Percentiles rank a stretch among this genome's conserved stretches.
Evolutionary conservation across 2,888 invertebrate species (phyloP).

Genomic region (Noctua janthe): DNA sequence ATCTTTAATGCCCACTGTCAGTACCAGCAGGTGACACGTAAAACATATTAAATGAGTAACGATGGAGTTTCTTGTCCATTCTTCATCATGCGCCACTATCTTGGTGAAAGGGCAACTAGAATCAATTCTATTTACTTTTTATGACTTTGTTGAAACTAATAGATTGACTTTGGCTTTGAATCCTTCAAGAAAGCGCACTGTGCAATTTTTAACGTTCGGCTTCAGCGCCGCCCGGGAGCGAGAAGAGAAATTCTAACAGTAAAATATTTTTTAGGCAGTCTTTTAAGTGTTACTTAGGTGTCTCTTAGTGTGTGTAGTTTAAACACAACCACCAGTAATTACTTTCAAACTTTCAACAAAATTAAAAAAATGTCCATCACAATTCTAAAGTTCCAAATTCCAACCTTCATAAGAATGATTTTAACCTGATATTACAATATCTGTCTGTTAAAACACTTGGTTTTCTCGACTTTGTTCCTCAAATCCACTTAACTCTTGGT

Average conservation of each 20-base stretch:
- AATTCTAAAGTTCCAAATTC: neutral
- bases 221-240: neutral
- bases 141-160: neutral
- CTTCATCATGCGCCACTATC: neutral
- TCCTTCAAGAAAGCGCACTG: neutral
- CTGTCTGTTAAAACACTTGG: neutral
- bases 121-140: neutral
- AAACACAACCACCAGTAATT: neutral
- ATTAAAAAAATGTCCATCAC: neutral
- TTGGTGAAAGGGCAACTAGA: neutral
- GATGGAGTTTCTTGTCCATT: neutral
- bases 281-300: neutral
- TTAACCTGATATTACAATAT: conserved; percentile 5
- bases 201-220: neutral
- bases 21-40: neutral
- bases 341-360: neutral
- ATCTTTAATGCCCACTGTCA: neutral
- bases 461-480: conserved; percentile 13
- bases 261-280: neutral
- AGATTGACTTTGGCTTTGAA: neutral
- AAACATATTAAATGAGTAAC: neutral
- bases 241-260: neutral
- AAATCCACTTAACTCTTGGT: conserved; percentile 38
- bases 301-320: neutral
- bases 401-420: neutral